Evolutionary conservation across 2,888 invertebrate species (phyloP).

Genomic region (Cryptus armator): DNA sequence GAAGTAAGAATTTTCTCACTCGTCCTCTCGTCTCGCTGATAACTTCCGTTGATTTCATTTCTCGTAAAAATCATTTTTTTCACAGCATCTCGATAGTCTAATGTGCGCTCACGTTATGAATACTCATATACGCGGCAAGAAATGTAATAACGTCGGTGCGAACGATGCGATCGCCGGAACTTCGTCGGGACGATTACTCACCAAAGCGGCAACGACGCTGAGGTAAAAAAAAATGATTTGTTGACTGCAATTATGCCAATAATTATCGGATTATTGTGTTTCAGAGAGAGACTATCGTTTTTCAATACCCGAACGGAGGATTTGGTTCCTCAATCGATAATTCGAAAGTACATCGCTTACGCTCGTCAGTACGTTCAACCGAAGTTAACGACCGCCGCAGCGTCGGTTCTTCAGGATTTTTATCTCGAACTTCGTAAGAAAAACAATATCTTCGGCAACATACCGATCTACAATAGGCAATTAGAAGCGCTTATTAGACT

Average conservation of each 20-base stretch:
- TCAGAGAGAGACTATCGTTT: slow-evolving; percentile 79
- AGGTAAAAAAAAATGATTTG: slow-evolving; percentile 42
- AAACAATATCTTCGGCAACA: slow-evolving; percentile 87
- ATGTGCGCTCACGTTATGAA: slow-evolving; percentile 94
- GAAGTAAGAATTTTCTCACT: slow-evolving; percentile 87
- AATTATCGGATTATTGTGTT: slow-evolving; percentile 25
- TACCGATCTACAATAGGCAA: slow-evolving; percentile 94
- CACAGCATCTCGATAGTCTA: slow-evolving; percentile 90
- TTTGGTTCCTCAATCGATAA: slow-evolving; percentile 90
- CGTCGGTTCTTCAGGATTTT: slow-evolving; percentile 90
- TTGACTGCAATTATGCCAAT: slow-evolving; percentile 9
- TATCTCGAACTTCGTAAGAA: slow-evolving; percentile 92
- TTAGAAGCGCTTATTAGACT: slow-evolving; percentile 95
- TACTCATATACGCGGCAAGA: slow-evolving; percentile 87
- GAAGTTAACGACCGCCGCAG: slow-evolving; percentile 90
- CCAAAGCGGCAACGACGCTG: slow-evolving; percentile 56
- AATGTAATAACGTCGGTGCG: slow-evolving; percentile 24
- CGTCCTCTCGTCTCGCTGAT: no score
- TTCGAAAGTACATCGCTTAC: slow-evolving; percentile 97
- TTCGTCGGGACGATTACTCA: not conserved
- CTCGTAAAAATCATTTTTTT: slow-evolving; percentile 70
- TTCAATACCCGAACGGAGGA: slow-evolving; percentile 89
- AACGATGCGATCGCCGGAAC: slow-evolving; percentile 42
- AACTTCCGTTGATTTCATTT: not conserved
- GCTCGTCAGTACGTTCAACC: slow-evolving; percentile 95